These are phyloP conservation scores for Apotomis betuletana DNA, from an alignment of 2,888 invertebrate species.

Conservation along the genomic window DNA sequence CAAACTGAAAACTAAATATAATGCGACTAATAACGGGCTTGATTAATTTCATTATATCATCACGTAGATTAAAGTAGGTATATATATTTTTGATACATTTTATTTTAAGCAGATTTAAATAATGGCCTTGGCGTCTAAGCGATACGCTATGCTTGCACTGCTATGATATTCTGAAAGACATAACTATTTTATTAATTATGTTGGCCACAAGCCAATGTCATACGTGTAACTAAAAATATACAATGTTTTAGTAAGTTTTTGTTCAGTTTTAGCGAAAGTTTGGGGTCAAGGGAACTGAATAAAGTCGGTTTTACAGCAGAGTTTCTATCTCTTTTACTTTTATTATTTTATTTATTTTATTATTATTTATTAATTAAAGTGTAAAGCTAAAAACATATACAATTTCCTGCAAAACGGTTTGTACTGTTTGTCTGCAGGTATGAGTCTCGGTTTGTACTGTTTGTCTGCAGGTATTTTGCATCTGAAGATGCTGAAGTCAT, in stretches of 20 bases:
- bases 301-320: background rate
- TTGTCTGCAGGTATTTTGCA: too few species aligned
- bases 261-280: slow-evolving; percentile 37
- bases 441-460: too few species aligned
- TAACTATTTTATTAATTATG: slow-evolving; percentile 71
- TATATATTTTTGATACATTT: slow-evolving; percentile 43
- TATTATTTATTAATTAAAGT: too few species aligned
- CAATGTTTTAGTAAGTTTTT: slow-evolving; percentile 32
- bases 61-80: slow-evolving; percentile 45
- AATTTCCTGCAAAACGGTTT: too few species aligned
- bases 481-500: background rate
- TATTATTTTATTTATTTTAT: too few species aligned
- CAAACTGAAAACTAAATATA: slow-evolving; percentile 6
- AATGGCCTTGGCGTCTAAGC: slow-evolving; percentile 63
- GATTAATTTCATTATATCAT: slow-evolving; percentile 39
- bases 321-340: background rate
- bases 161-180: slow-evolving; percentile 67
- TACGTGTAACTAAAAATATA: slow-evolving; percentile 46
- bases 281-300: slow-evolving; percentile 35
- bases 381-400: too few species aligned
- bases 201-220: slow-evolving; percentile 67
- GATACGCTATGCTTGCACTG: slow-evolving; percentile 59
- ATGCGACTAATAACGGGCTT: slow-evolving; percentile 24
- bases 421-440: too few species aligned
- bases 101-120: slow-evolving; percentile 54